Conservation (phyloP, 2,113 vertebrate genomes). For the Eira barbara region DNA sequence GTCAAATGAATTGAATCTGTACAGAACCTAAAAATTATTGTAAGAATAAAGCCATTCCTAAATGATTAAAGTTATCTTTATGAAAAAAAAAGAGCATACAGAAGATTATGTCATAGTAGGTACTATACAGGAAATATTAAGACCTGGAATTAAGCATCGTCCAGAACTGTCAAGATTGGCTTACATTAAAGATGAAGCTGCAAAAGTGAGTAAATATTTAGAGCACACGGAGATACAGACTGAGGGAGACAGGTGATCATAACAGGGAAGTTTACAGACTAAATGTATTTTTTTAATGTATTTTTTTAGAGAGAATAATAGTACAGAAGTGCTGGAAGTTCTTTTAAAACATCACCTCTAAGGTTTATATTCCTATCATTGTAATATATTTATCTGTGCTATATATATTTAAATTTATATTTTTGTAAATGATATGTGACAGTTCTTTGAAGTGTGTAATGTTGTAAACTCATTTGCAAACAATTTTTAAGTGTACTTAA, state of each 20-base stretch:
- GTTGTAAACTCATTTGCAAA: not conserved
- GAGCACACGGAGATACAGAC: not conserved
- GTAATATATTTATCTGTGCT: not conserved
- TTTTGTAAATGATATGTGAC: not conserved
- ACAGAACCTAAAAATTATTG: not conserved
- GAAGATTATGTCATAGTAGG: not conserved
- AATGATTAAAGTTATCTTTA: not conserved
- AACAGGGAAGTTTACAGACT: not conserved
- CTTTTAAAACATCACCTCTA: not conserved
- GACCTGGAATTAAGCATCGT: not conserved
- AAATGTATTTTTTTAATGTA: not conserved
- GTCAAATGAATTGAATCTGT: not conserved
- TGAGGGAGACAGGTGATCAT: not conserved
- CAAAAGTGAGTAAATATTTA: not conserved
- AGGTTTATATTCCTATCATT: not conserved
- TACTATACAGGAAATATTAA: not conserved
- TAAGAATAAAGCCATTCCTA: not conserved
- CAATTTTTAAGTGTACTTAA: not conserved
- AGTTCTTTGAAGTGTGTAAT: not conserved
- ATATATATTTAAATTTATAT: not conserved
- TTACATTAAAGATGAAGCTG: not conserved
- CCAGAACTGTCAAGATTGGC: not conserved
- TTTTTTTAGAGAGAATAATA: not conserved
- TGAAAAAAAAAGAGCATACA: not conserved
- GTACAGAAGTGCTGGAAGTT: not conserved